A percentile compares a stretch with the other conserved stretches of the same genome.
These are phyloP conservation scores for Incurvaria masculella DNA, from an alignment of 2,888 invertebrate genomes.

Conservation along the genomic window DNA sequence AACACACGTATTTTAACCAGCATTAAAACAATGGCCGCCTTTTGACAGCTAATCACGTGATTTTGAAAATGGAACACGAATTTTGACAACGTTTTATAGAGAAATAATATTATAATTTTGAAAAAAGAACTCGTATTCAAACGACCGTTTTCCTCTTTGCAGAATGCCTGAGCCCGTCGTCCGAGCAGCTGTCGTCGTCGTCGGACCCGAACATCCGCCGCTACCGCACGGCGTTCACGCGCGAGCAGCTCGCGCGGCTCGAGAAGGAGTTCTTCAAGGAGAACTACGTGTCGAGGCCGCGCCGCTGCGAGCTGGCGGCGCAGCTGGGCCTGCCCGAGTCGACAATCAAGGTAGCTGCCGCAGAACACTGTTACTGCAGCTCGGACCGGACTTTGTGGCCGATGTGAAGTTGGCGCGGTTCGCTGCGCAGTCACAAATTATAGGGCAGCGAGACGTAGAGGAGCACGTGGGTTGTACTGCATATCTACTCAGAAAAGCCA, in stretches of 20 bases:
- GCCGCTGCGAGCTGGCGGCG: constrained; percentile 91
- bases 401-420: background rate
- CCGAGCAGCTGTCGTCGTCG: constrained; percentile 41
- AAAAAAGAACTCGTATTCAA: background rate
- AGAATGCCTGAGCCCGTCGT: constrained; percentile 49
- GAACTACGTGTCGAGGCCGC: constrained; percentile 95
- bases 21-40: too few species aligned
- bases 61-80: too few species aligned
- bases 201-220: constrained; percentile 61
- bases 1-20: too few species aligned
- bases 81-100: constrained; percentile 22
- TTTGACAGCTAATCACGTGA: too few species aligned
- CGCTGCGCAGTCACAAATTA: constrained; percentile 1
- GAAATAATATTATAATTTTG: constrained; percentile 12
- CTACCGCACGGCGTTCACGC: constrained; percentile 95
- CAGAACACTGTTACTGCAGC: too few species aligned
- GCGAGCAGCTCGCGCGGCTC: constrained; percentile 86
- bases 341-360: constrained; percentile 85
- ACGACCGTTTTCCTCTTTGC: constrained; percentile 17
- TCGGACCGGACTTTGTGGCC: background rate
- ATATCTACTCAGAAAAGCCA: too few species aligned
- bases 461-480: too few species aligned
- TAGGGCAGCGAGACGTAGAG: too few species aligned
- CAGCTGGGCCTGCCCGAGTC: constrained; percentile 93
- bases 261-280: constrained; percentile 97